phyloP scores from a whole-genome alignment of 2,113 vertebrate genomes.

The Macquaria australasica region DNA sequence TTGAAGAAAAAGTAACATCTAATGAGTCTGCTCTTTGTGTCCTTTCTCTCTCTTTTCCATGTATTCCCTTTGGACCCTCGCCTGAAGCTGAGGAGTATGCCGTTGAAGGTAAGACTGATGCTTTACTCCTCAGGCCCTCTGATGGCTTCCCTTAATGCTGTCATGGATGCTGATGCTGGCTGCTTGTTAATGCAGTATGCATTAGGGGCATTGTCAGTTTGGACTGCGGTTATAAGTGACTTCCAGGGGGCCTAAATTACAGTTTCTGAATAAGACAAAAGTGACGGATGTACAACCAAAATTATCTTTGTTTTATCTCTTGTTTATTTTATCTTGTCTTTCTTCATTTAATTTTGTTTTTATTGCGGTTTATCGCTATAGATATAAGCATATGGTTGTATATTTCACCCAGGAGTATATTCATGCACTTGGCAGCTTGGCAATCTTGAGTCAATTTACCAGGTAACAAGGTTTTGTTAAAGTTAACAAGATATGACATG shows the following conservation, averaged over 20 bases:
- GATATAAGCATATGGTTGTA: not conserved
- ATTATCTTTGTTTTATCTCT: constrained; percentile 45
- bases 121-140: constrained; percentile 54
- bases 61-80: constrained; percentile 15
- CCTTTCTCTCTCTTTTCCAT: constrained; percentile 37
- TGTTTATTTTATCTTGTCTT: constrained; percentile 49
- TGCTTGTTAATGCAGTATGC: constrained; percentile 62
- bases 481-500: constrained; percentile 34
- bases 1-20: constrained; percentile 18
- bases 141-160: constrained; percentile 59
- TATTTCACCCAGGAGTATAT: constrained; percentile 5
- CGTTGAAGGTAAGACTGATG: constrained; percentile 84
- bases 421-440: not conserved
- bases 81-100: constrained; percentile 81
- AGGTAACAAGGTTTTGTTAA: constrained; percentile 26
- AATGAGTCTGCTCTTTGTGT: constrained; percentile 42
- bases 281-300: constrained; percentile 34
- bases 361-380: constrained; percentile 17
- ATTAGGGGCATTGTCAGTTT: constrained; percentile 84
- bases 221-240: constrained; percentile 87
- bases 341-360: constrained; percentile 51
- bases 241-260: constrained; percentile 77
- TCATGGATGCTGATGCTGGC: constrained; percentile 64
- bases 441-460: constrained; percentile 10
- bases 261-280: constrained; percentile 55